Evolutionary conservation across 2,797 vertebrate genomes (phyloP), one percentile per base, ranked within the genome.

Genomic region (Heteromormyrus szaboi): DNA sequence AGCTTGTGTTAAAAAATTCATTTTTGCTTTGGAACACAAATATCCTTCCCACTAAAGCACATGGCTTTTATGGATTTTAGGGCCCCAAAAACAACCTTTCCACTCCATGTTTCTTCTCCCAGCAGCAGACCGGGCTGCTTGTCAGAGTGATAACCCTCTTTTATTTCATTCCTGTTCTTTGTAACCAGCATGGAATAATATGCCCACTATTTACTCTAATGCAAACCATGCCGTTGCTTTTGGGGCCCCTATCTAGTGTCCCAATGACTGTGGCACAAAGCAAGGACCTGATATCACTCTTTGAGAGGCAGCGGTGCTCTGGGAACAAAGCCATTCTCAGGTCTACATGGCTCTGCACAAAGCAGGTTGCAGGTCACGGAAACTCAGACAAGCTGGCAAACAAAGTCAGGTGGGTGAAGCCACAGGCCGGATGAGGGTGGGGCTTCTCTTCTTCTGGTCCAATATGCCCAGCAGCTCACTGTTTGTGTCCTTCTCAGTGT

Each of bases 191-290:
- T 50, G 7, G 54, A 51, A 50, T 5, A 25, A 62, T 29, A 48
- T 25, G 59, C 29, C 79, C 81, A 89, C 17, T 65, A 48, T 85
- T 62, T 89, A 68, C 84, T 65, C 54, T 62, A 41, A 48, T 25
- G 83, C 46, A 84, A 46, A 65, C 37, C 6, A 17, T 19, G 17
- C 62, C 41, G 11, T 89, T 85, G 41, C 62, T 88, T 85, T 46
- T n/a, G 46, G 19, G 54, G 41, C 54, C 37, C 41, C 3, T 19
- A 85, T 85, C 81, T 33, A 46, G 33, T 41, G n/a, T 54, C 54
- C 22, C 46, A n/a, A 44, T 22, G 54, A 46, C 50, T 44, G n/a
- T 54, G 17, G 19, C 44, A 53, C 62, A 89, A 85, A 68, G 68
- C n/a, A 12, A 85, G 48, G 22, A 51, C 33, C 4, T 50, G 33